These are phyloP conservation scores for Bilobella aurantiaca DNA, from an alignment of 1,140 invertebrate species.

Conservation along the genomic window DNA sequence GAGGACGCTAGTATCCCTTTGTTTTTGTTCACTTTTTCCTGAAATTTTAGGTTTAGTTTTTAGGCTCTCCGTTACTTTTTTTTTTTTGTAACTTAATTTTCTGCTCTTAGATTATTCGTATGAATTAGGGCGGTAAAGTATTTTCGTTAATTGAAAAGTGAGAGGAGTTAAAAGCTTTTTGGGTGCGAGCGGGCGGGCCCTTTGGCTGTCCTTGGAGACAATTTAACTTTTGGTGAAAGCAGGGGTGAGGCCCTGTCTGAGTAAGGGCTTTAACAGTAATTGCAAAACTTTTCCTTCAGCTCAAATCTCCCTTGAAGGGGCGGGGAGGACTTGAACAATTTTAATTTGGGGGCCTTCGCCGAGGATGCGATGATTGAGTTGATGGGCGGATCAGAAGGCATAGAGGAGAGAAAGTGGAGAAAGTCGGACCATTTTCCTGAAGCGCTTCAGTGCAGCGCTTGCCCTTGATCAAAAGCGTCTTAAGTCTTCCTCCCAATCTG, in stretches of 20 bases:
- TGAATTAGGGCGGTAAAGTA: too few relatives aligned
- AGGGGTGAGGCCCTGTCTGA: too few relatives aligned
- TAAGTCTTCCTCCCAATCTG: background rate
- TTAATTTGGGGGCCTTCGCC: constrained; percentile 17
- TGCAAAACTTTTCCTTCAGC: constrained; percentile 19
- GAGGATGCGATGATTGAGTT: background rate
- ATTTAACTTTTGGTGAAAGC: too few relatives aligned
- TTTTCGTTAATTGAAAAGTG: constrained; percentile 5
- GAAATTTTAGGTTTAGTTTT: too few relatives aligned
- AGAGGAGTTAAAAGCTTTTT: background rate
- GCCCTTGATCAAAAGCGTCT: background rate
- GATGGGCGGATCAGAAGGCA: background rate
- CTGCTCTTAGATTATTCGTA: too few relatives aligned
- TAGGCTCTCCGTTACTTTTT: too few relatives aligned
- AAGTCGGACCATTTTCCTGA: background rate
- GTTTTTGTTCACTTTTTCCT: too few relatives aligned
- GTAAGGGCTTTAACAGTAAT: constrained; percentile 11
- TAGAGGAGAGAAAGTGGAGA: background rate
- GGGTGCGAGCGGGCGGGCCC: background rate
- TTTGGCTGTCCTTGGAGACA: too few relatives aligned
- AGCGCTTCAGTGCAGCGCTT: background rate
- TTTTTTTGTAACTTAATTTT: too few relatives aligned
- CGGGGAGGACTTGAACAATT: constrained; percentile 14
- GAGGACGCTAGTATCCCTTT: too few relatives aligned
- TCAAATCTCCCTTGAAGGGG: background rate